These are phyloP conservation scores for Gnathonemus echidnorhynchus DNA, from an alignment of 2,113 vertebrate genomes.

Conservation along the genomic window DNA sequence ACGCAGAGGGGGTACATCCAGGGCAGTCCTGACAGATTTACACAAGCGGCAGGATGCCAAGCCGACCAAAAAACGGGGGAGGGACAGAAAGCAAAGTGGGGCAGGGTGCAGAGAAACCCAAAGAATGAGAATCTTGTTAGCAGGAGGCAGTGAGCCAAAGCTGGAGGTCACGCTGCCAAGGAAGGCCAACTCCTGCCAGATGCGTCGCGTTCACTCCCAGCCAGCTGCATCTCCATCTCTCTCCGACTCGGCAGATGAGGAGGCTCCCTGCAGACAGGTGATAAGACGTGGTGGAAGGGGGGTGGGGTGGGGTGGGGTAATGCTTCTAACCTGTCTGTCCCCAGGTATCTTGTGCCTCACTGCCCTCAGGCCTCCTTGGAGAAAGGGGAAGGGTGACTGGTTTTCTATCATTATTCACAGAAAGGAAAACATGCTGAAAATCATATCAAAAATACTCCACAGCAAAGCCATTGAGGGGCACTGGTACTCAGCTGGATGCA, in stretches of 20 bases:
- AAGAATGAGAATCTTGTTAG: constrained; percentile 32
- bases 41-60: not conserved
- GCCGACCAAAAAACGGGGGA: not conserved
- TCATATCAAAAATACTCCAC: not conserved
- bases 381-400: not conserved
- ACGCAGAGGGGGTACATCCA: not conserved
- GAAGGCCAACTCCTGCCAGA: not conserved
- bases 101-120: not conserved
- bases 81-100: not conserved
- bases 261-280: not conserved
- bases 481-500: not conserved
- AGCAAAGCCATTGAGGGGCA: not conserved
- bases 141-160: constrained; percentile 12
- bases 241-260: not conserved
- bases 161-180: constrained; percentile 5
- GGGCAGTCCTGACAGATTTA: not conserved
- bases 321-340: not conserved
- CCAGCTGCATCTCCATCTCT: not conserved
- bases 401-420: not conserved
- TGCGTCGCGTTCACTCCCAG: not conserved
- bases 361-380: not conserved
- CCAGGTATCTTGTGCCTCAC: not conserved
- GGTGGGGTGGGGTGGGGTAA: not conserved
- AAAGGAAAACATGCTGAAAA: not conserved
- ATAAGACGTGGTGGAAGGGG: not conserved